phyloP scores from a whole-genome alignment of 2,113 vertebrate genomes.

The Albula glossodonta region DNA sequence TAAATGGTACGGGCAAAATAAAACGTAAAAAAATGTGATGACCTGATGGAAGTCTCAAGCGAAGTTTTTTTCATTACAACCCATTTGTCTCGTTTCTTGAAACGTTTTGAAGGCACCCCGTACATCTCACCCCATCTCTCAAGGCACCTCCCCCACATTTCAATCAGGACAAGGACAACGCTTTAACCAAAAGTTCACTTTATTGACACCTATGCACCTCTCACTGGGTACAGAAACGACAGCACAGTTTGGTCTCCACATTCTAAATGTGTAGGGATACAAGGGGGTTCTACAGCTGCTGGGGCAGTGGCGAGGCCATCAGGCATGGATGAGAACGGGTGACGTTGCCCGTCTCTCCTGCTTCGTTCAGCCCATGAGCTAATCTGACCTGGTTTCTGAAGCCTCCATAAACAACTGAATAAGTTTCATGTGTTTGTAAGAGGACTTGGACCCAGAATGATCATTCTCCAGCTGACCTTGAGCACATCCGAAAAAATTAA shows the following conservation, averaged over 20 bases:
- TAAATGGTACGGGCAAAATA: too few relatives aligned
- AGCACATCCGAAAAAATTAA: background rate
- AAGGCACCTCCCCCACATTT: background rate
- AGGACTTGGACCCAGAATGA: background rate
- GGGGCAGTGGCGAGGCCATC: background rate
- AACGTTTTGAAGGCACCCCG: background rate
- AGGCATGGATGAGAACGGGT: background rate
- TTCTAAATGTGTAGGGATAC: background rate
- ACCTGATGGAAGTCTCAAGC: too few relatives aligned
- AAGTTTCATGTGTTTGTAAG: background rate
- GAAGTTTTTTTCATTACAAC: too few relatives aligned
- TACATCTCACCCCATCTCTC: background rate
- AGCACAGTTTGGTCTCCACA: background rate
- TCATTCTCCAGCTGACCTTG: background rate
- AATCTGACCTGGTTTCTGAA: background rate
- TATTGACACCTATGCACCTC: conserved; percentile 6
- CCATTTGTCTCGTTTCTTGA: background rate
- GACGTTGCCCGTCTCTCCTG: background rate
- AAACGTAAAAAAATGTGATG: too few relatives aligned
- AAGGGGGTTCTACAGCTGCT: background rate
- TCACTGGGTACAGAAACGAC: background rate
- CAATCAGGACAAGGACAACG: background rate
- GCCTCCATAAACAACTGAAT: background rate
- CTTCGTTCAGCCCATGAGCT: background rate
- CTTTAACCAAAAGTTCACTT: conserved; percentile 11